phyloP scores from a whole-genome alignment of 2,888 invertebrate species.

The Pollenia labialis region DNA sequence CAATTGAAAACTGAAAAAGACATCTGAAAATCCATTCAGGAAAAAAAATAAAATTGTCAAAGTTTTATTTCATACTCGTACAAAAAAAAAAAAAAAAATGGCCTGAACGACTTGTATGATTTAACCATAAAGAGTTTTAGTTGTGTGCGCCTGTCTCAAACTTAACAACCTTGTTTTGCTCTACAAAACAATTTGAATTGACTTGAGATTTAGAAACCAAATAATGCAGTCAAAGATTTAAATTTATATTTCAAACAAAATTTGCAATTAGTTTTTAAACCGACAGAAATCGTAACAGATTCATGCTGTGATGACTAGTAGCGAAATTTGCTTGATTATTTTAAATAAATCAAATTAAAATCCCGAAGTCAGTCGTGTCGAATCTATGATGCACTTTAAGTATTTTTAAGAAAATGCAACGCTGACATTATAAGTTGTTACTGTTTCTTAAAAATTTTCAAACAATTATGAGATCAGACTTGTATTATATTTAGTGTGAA shows the following conservation, averaged over 20 bases:
- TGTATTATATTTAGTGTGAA: no score
- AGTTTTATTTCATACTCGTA: conserved; percentile 21
- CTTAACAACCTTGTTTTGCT: conserved; percentile 49
- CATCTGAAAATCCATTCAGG: no score
- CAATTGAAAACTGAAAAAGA: conserved; percentile 23
- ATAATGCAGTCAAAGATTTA: conserved; percentile 26
- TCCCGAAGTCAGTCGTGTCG: no score
- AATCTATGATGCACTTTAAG: no score
- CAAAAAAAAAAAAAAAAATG: neutral
- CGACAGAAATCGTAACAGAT: conserved; percentile 38
- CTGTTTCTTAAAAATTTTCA: no score
- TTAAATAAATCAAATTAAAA: conserved; percentile 3
- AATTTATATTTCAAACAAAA: conserved; percentile 16
- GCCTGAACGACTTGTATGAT: conserved; percentile 33
- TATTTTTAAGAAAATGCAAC: no score
- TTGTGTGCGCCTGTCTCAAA: neutral
- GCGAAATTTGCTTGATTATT: conserved; percentile 49
- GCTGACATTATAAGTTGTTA: no score
- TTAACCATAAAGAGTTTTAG: conserved; percentile 30
- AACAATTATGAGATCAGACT: no score
- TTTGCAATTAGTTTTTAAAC: conserved; percentile 16
- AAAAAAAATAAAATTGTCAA: conserved; percentile 48
- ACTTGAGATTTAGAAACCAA: conserved; percentile 46
- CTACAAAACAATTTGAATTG: conserved; percentile 56
- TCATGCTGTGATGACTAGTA: conserved; percentile 66